Evolutionary conservation across 2,113 vertebrate genomes (phyloP).

Genomic region (Guaruba guarouba): DNA sequence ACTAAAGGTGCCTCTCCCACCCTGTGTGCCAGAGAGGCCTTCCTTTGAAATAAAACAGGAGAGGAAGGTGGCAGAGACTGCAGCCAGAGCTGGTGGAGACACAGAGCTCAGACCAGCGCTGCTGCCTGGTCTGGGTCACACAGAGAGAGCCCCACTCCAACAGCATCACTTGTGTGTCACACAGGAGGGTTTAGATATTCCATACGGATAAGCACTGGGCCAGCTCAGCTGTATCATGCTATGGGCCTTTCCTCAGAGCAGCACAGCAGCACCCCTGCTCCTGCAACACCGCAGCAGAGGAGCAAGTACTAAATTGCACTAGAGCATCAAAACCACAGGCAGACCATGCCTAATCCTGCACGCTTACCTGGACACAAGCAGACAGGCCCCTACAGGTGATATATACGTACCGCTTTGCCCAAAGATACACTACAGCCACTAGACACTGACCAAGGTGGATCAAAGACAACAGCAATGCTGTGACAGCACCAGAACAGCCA

Average conservation of each 20-base stretch:
- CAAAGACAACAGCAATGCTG: background rate
- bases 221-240: background rate
- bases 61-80: background rate
- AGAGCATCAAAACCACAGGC: background rate
- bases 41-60: background rate
- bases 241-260: fast-evolving
- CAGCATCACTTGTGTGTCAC: background rate
- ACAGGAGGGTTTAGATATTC: background rate
- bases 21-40: background rate
- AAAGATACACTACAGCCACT: fast-evolving
- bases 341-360: background rate
- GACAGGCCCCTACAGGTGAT: background rate
- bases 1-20: background rate
- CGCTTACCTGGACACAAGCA: background rate
- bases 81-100: fast-evolving
- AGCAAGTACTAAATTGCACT: background rate
- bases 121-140: background rate
- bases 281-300: background rate
- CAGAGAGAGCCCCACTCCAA: background rate
- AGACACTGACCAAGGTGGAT: background rate
- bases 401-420: background rate
- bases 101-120: background rate
- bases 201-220: background rate
- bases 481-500: background rate
- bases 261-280: background rate